Evolutionary conservation across 2,888 invertebrate genomes (phyloP), one percentile per base, ranked within the genome.

Genomic region (Epirrhoe tristata): DNA sequence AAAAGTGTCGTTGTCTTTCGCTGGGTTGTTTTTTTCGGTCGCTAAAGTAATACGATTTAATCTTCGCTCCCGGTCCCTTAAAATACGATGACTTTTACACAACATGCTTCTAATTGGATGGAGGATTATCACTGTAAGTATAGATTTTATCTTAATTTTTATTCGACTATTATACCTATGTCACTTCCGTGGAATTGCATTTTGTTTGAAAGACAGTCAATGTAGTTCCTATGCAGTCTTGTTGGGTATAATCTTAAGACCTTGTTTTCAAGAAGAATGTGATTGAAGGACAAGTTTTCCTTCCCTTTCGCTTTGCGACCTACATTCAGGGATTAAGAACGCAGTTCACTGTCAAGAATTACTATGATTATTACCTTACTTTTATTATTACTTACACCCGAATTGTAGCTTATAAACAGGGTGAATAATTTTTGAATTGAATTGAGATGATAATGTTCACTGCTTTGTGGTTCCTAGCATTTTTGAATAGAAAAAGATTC

Each of bases 201-300:
- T 56, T 50, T 36, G 16, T 55, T 59, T 51, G 65, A 34, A 17
- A 16, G 50, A 50, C 50, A 50, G 54, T 50, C 5, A 12, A 58
- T 32, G 34, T 14, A 34, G 31, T 57, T 2, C 24, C 3, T n/a
- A n/a, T n/a, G n/a, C 24, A 24, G 24, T 24, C 24, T 24, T 24
- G 24, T 24, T 24, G 24, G 3, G 24, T 24, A 24, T 6, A 17
- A 51, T 17, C 17, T n/a, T 36, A 31, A 50, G 34, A 14, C 34
- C 46, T 0, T 16, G 16, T 58, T 16, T 48, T 32, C 14, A 5
- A 34, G 51, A 58, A 57, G 46, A 60, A 4, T 16, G 24, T 50
- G 51, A 24, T 52, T 52, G 6, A 52, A 55, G 58, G 58, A 68
- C 59, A 58, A 68, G 56, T 66, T 24, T 62, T 17, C 39, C 53